These are phyloP conservation scores for Drosophila insularis DNA, from an alignment of 1,140 invertebrate species.

Conservation along the genomic window DNA sequence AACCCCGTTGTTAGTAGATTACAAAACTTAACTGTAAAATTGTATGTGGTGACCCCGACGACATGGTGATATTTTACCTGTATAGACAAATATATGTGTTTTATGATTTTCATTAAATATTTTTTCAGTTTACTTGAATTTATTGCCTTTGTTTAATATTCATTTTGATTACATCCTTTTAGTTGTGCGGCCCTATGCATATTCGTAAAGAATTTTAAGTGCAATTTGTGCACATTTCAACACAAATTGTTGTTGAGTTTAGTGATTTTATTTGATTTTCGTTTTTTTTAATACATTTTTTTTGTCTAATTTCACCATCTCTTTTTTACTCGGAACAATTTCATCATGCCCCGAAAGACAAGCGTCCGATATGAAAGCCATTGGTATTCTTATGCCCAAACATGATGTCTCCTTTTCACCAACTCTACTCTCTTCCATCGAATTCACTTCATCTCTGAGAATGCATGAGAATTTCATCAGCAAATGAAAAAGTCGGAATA, in stretches of 20 bases:
- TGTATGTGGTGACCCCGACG: background rate
- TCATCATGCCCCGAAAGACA: background rate
- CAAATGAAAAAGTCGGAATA: background rate
- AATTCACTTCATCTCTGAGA: background rate
- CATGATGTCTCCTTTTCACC: background rate
- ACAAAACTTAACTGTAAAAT: too few relatives aligned
- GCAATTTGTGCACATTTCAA: background rate
- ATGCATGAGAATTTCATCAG: conserved; percentile 4
- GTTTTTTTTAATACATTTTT: too few relatives aligned
- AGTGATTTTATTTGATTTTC: conserved; percentile 2
- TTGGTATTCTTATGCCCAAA: conserved; percentile 30
- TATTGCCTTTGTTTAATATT: background rate
- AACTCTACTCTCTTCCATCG: background rate
- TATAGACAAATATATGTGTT: too few relatives aligned
- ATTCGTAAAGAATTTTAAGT: background rate
- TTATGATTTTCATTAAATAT: too few relatives aligned
- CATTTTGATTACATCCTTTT: background rate
- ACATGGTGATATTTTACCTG: background rate
- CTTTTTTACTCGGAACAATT: background rate
- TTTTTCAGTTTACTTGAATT: background rate
- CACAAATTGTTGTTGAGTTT: conserved; percentile 4
- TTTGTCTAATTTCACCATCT: background rate
- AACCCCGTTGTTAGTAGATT: too few relatives aligned
- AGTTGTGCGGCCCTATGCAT: background rate
- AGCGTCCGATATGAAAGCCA: conserved; percentile 8